These are phyloP conservation scores for Acyrthosiphon pisum DNA, from an alignment of 1,140 invertebrate species.

Conservation along the genomic window DNA sequence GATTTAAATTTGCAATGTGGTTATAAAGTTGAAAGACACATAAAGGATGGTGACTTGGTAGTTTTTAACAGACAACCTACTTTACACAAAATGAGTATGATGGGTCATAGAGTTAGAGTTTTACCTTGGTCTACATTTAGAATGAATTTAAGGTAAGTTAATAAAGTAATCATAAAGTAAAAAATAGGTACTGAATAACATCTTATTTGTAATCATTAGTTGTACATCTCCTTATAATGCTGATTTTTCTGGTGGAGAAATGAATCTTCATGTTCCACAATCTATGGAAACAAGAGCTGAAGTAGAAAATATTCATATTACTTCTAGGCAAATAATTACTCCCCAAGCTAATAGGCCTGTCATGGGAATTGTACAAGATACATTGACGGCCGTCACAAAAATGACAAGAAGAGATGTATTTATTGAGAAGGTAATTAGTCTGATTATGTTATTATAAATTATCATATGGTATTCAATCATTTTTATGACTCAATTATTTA, in stretches of 20 bases:
- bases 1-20: slow-evolving; percentile 99
- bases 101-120: slow-evolving; percentile 98
- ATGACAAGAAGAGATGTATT: slow-evolving; percentile 99
- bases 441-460: neutral
- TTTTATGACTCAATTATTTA: neutral
- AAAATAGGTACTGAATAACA: neutral
- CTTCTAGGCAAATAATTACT: slow-evolving; percentile 97
- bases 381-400: slow-evolving; percentile 96
- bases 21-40: slow-evolving; percentile 92
- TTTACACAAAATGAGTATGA: slow-evolving; percentile 99
- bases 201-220: slow-evolving; percentile 67
- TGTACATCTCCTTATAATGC: slow-evolving; percentile 99
- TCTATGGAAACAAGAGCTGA: slow-evolving; percentile 98
- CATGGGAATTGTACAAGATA: slow-evolving; percentile 99
- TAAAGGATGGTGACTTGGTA: slow-evolving; percentile 96
- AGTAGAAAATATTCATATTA: slow-evolving; percentile 97
- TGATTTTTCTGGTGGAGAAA: slow-evolving; percentile 99
- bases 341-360: slow-evolving; percentile 97
- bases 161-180: neutral
- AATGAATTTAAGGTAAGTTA: slow-evolving; percentile 77
- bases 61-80: slow-evolving; percentile 99
- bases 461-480: neutral
- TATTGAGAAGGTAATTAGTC: slow-evolving; percentile 77
- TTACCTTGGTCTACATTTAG: slow-evolving; percentile 98
- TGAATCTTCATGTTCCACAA: slow-evolving; percentile 99